A percentile compares a stretch with the other conserved stretches of the same genome.
These are phyloP conservation scores for Argopecten irradians DNA, from an alignment of 1,140 invertebrate species.

Conservation along the genomic window DNA sequence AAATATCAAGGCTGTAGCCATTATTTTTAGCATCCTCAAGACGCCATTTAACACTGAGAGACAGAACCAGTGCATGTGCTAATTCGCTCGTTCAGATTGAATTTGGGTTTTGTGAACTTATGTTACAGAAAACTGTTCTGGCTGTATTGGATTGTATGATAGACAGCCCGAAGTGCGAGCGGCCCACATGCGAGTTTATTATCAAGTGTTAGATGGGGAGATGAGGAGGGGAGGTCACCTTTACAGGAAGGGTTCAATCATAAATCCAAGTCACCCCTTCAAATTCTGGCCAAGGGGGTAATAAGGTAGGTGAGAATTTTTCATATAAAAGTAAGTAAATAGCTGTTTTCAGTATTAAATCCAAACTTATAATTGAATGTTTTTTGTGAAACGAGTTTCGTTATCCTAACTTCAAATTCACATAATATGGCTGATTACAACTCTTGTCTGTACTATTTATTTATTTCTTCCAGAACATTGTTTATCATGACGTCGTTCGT, in stretches of 20 bases:
- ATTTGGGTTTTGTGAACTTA: background rate
- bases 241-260: conserved; percentile 55
- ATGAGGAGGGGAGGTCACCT: conserved; percentile 63
- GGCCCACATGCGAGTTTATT: conserved; percentile 61
- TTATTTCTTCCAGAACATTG: conserved; percentile 59
- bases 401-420: background rate
- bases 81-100: background rate
- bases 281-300: conserved; percentile 65
- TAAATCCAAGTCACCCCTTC: conserved; percentile 64
- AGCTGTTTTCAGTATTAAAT: background rate
- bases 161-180: conserved; percentile 55
- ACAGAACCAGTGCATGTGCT: background rate
- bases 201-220: conserved; percentile 66
- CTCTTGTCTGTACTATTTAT: background rate
- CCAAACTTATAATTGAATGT: background rate
- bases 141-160: conserved; percentile 70
- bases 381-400: background rate
- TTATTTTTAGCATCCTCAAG: background rate
- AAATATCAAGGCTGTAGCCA: too few relatives aligned
- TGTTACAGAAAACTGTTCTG: conserved; percentile 61
- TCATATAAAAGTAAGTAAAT: background rate
- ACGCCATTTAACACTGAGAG: background rate
- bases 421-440: too few relatives aligned
- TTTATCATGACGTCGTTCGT: conserved; percentile 65
- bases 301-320: conserved; percentile 55